Conservation (phyloP, 2,113 vertebrate species). For the Proteles cristata region DNA sequence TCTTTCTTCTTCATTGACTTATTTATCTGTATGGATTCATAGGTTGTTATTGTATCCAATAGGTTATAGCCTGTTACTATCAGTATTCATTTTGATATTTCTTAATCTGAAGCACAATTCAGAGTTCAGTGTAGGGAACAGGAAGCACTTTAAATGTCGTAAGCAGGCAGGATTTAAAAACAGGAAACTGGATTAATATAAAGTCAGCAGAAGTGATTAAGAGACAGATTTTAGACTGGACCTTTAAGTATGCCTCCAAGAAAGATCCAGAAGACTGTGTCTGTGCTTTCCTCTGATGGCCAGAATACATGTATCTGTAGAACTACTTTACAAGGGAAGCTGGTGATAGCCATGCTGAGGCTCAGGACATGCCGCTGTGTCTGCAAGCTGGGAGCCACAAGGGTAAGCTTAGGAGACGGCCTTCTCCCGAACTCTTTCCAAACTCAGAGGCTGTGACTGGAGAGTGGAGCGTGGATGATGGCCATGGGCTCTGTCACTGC, state of each 20-base stretch:
- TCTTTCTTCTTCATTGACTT: not conserved
- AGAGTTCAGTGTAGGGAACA: not conserved
- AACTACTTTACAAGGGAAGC: not conserved
- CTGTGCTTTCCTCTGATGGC: too few species aligned
- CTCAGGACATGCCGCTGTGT: not conserved
- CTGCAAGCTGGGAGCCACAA: not conserved
- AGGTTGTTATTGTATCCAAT: not conserved
- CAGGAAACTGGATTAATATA: not conserved
- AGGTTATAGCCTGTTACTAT: not conserved
- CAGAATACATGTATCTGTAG: not conserved
- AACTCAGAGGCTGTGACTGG: not conserved
- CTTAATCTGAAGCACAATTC: not conserved
- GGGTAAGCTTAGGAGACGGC: too few species aligned
- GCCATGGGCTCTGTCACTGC: not conserved
- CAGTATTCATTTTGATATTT: not conserved
- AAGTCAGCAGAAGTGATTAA: not conserved
- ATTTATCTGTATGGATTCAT: not conserved
- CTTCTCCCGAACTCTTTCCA: not conserved
- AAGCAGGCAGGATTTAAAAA: not conserved
- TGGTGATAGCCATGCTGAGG: not conserved
- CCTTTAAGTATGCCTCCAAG: not conserved
- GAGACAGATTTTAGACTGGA: not conserved
- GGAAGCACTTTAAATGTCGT: not conserved
- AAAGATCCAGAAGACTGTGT: not conserved
- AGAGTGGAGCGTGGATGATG: not conserved